A percentile compares a stretch with the other conserved stretches of the same genome.
Conservation (phyloP, 1,140 invertebrate genomes). For the Aradophagus sp. region DNA sequence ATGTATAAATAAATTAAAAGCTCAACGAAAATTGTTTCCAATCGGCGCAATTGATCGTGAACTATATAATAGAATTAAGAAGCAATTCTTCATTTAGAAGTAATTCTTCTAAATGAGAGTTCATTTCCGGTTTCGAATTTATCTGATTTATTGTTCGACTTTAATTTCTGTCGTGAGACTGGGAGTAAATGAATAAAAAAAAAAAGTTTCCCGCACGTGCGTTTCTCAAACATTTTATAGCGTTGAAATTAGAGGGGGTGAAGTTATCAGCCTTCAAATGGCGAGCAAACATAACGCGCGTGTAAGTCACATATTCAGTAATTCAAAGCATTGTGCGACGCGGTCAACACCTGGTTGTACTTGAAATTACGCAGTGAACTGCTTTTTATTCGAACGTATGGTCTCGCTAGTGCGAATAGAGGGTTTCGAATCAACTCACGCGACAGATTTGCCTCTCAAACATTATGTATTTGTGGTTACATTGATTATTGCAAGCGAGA, state of each 20-base stretch:
- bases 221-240: conserved; percentile 2
- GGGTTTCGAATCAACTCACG: conserved; percentile 21
- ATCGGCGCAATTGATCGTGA: no score
- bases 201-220: conserved; percentile 18
- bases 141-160: no score
- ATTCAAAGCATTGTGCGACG: conserved; percentile 43
- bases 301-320: conserved; percentile 52
- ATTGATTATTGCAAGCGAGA: no score
- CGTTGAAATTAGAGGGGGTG: not conserved
- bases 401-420: conserved; percentile 10
- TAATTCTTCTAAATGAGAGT: no score
- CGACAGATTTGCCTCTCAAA: conserved; percentile 13
- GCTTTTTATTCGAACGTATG: conserved; percentile 56
- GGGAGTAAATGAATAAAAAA: conserved; percentile 14
- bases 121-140: no score
- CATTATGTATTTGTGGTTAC: no score
- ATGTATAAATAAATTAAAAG: no score
- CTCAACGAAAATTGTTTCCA: no score
- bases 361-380: conserved; percentile 55
- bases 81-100: no score
- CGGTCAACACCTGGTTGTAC: conserved; percentile 60
- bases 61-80: no score
- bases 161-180: no score
- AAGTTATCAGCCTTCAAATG: conserved; percentile 47
- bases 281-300: conserved; percentile 36